Evolutionary conservation across 2,113 vertebrate genomes (phyloP), one percentile per base, ranked within the genome.

Genomic region (Lagenorhynchus albirostris): DNA sequence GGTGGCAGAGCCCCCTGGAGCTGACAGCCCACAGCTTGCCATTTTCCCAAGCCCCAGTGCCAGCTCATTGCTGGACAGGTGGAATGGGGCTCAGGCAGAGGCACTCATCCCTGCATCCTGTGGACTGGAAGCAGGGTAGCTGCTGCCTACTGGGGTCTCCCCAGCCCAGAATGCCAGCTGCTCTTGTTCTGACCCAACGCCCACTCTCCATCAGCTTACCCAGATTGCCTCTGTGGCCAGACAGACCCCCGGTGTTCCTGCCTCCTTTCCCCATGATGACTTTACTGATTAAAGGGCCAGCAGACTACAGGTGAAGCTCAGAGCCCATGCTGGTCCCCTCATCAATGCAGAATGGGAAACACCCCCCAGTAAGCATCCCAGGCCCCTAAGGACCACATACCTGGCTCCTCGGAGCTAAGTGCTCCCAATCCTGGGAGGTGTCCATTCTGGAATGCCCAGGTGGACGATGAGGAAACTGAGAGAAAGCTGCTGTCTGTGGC

Each of bases 231-330:
- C 63, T 79, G n/a, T 4, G 8, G 53, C 41, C 68, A 85, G 76
- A 92, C 29, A 74, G 41, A 63, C 55, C 65, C 38, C 29, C n/a
- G 50, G 62, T 13, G 10, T 47, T 41, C 31, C 41, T 87, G n/a
- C 25, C 44, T 81, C 29, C 20, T 36, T n/a, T 14, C 20, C 47
- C 17, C 36, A 8, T 87, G 92, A 96, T 71, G 63, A 90, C 55
- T 70, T 67, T 11, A 3, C 65, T 96, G 58, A 96, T 96, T 98
- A 94, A 95, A 97, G 53, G 80, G 38, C 76, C 94, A 94, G 94
- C 20, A 77, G 74, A 87, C 94, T 96, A 80, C 81, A 0, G 8
- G 84, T 83, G 0, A 20, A 74, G 79, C 14, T 94, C 90, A 93
- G 67, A 84, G 60, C 76, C 13, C 36, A 94, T 23, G 23, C 62